phyloP scores from a whole-genome alignment of 1,140 invertebrate genomes.

The Homarus americanus region DNA sequence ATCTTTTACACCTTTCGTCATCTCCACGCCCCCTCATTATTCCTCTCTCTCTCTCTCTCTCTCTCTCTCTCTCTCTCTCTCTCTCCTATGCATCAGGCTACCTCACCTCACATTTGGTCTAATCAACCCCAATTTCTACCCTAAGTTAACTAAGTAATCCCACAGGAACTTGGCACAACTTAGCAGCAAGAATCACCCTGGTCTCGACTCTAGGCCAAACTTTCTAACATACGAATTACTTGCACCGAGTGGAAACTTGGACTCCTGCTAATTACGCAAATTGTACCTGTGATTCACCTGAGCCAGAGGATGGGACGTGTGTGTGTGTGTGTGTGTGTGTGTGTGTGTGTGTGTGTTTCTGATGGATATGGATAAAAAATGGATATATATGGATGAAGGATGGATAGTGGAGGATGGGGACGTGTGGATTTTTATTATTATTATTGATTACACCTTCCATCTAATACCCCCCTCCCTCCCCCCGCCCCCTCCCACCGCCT shows the following conservation, averaged over 20 bases:
- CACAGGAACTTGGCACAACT: neutral
- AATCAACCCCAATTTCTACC: neutral
- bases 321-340: no score
- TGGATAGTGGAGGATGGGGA: no score
- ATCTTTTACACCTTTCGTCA: neutral
- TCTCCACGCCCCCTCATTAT: neutral
- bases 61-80: neutral
- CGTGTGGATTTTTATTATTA: no score
- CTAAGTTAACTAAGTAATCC: neutral
- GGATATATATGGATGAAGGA: no score
- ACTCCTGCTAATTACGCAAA: neutral
- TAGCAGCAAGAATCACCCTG: neutral
- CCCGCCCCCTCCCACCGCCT: no score
- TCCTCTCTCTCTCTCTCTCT: neutral
- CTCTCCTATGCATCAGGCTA: neutral
- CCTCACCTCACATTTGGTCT: neutral
- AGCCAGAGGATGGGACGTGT: no score
- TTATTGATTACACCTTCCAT: no score
- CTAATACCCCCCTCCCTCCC: no score
- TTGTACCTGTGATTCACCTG: neutral
- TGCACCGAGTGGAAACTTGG: neutral
- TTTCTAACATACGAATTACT: neutral
- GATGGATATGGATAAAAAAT: no score
- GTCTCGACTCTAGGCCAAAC: neutral
- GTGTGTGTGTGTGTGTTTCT: no score